Base-by-base conservation (phyloP, 1,140 invertebrate species). In the Proales similis region DNA sequence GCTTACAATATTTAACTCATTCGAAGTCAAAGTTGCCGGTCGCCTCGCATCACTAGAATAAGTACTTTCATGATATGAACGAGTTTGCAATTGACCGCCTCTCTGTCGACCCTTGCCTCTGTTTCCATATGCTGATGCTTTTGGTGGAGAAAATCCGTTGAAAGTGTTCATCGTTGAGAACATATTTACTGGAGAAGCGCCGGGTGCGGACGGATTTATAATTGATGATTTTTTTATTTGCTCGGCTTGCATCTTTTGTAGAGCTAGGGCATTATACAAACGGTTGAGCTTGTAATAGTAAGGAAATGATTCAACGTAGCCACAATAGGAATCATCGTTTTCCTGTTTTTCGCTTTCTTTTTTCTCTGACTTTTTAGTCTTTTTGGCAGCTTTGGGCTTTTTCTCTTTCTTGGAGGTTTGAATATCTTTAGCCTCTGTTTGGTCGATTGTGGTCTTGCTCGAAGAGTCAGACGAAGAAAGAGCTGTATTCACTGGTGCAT, bases 221-320 rank as follows among this genome's bases (percentile, higher is more conserved):
- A 26, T 3, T n/a, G 29, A 14, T 3, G 22, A 39, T 43, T 57
- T 57, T 57, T 26, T 57, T 3, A 57, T 7, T 5, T 29, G 5
- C 19, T 57, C 51, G 22, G 51, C 32, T n/a, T 57, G 51, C 51
- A 57, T 57, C 32, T 57, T 57, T 26, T 57, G 51, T 29, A 57
- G 7, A 42, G 51, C 51, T 7, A 57, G 29, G 11, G 51, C 51
- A 20, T 57, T 57, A 24, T 57, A 57, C 36, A 57, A 39, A 42
- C 51, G 26, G 27, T 57, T 57, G 6, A 57, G 22, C 12, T 57
- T 57, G 51, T 57, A 57, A 14, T 57, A 57, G 29, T 57, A 57
- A n/a, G 51, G 51, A 57, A 57, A 57, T 12, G 51, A 57, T 26
- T 57, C 51, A 24, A 57, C 51, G 19, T 57, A 57, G 29, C 51